Base-by-base conservation (phyloP, 2,797 vertebrate species). In the Nyctibius grandis region DNA sequence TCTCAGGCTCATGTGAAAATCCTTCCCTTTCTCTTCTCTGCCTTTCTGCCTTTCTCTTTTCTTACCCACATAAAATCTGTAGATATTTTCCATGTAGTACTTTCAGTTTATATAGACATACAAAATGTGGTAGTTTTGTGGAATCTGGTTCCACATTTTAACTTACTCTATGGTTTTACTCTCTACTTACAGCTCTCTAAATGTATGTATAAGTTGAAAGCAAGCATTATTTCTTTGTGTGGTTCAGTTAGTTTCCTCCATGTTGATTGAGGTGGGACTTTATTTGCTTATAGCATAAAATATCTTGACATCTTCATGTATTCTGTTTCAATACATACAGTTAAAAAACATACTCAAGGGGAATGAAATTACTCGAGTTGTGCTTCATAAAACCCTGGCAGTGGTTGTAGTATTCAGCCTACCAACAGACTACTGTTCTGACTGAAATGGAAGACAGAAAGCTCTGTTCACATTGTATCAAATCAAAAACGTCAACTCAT, bases 251-350 rank as follows among this genome's bases (percentile, higher is more conserved):
- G 67, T 83, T 95, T 89, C 65, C 61, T 75, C 61, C 14, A 11
- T 0, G 2, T 36, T 95, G 87, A 86, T 92, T 89, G 69, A 85
- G 89, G 75, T 6, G 0, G 47, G 82, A 42, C 47, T 94, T 88
- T 75, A 61, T 79, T 95, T 96, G 82, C 89, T 91, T 60, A 15
- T 18, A 36, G 51, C 69, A 50, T 84, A 93, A 94, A 93, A 76
- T 67, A 81, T 28, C 40, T 73, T 67, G 79, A 76, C 73, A 40
- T 95, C 56, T 88, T 86, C 54, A 1, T 21, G 69, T 45, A 50
- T 53, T 69, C 54, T 57, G 31, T 96, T 92, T 95, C 76, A 84
- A 16, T 88, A 29, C 23, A 4, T 36, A 11, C 14, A 38, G 74
- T 84, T 63, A 21, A 89, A 92, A 84, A 81, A 4, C 18, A 3